phyloP scores from a whole-genome alignment of 2,888 invertebrate genomes.

The Ferdinandea cuprea region DNA sequence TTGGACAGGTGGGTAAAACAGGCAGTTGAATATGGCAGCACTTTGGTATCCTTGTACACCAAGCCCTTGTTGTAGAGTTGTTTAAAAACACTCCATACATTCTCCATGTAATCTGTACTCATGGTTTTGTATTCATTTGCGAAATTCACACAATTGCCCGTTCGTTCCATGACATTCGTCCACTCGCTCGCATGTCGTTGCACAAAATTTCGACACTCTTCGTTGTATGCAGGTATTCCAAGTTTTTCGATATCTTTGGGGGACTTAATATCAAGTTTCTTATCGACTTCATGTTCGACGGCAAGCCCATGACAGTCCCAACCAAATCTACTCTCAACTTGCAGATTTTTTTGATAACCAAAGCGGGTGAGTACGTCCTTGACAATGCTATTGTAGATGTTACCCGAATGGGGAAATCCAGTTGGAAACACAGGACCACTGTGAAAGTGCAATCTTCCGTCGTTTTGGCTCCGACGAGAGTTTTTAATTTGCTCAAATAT shows the following conservation, averaged over 20 bases:
- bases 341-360: slow-evolving; percentile 93
- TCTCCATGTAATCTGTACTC: slow-evolving; percentile 98
- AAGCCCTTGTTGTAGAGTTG: slow-evolving; percentile 95
- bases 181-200: slow-evolving; percentile 95
- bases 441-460: slow-evolving; percentile 91
- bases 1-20: slow-evolving; percentile 98
- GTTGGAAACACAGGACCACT: slow-evolving; percentile 99
- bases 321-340: slow-evolving; percentile 95
- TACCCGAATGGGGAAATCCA: slow-evolving; percentile 98
- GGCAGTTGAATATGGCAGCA: slow-evolving; percentile 98
- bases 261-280: slow-evolving; percentile 92
- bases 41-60: slow-evolving; percentile 97
- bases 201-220: slow-evolving; percentile 96
- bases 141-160: slow-evolving; percentile 99
- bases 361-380: slow-evolving; percentile 97
- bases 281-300: slow-evolving; percentile 95
- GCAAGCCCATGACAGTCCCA: slow-evolving; percentile 99
- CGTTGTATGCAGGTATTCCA: slow-evolving; percentile 96
- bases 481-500: slow-evolving; percentile 92
- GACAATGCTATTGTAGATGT: slow-evolving; percentile 96
- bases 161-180: slow-evolving; percentile 91
- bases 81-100: slow-evolving; percentile 99
- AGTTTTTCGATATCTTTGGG: slow-evolving; percentile 97
- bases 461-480: slow-evolving; percentile 7
- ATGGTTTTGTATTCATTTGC: slow-evolving; percentile 98